phyloP scores from a whole-genome alignment of 2,888 invertebrate genomes.

The Vanessa cardui region DNA sequence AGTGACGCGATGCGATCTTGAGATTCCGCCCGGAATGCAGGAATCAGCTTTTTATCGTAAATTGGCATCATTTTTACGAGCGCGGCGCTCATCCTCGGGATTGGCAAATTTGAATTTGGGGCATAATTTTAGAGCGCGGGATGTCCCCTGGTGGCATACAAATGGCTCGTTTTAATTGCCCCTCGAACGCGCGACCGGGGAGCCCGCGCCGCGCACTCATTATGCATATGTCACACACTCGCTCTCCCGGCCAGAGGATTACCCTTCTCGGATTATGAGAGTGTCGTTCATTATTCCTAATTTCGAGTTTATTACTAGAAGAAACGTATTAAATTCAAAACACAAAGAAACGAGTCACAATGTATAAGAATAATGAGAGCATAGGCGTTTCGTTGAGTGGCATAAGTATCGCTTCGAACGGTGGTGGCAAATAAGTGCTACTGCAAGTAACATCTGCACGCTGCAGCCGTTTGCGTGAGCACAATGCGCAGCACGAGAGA shows the following conservation, averaged over 20 bases:
- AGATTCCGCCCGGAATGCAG: slow-evolving; percentile 48
- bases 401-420: neutral
- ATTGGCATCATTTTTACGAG: slow-evolving; percentile 60
- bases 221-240: slow-evolving; percentile 29
- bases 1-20: slow-evolving; percentile 46
- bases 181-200: slow-evolving; percentile 27
- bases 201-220: slow-evolving; percentile 7
- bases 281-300: slow-evolving; percentile 11
- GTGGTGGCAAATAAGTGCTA: neutral
- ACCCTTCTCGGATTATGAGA: slow-evolving; percentile 11
- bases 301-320: slow-evolving; percentile 5
- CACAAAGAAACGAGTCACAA: neutral
- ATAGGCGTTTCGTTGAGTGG: neutral
- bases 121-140: slow-evolving; percentile 39
- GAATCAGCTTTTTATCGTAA: slow-evolving; percentile 59
- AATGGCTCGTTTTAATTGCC: slow-evolving; percentile 48
- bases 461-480: neutral
- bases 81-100: slow-evolving; percentile 43
- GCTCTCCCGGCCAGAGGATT: neutral
- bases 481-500: neutral
- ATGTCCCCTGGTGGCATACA: slow-evolving; percentile 41
- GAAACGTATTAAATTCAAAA: neutral
- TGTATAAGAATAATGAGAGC: neutral
- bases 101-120: slow-evolving; percentile 47
- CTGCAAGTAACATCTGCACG: slow-evolving; percentile 3